Evolutionary conservation across 2,113 vertebrate species (phyloP).

Genomic region (Oophaga pumilio): DNA sequence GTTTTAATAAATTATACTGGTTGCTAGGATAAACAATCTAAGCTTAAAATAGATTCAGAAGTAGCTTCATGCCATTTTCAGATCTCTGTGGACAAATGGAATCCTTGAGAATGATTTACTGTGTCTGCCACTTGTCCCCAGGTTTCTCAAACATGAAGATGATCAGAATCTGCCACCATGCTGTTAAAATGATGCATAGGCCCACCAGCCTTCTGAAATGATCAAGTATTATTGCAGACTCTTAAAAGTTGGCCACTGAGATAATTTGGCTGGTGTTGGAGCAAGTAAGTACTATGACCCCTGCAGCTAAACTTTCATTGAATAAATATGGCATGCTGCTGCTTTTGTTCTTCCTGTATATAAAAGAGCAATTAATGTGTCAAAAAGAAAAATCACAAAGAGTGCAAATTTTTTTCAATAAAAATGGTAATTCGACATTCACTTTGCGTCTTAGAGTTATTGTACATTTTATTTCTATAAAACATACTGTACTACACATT

Average conservation of each 20-base stretch:
- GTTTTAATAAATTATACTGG: background rate
- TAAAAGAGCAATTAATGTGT: constrained; percentile 78
- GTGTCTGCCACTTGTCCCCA: constrained; percentile 72
- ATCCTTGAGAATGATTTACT: constrained; percentile 71
- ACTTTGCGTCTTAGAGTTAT: constrained; percentile 68
- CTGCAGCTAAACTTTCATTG: constrained; percentile 75
- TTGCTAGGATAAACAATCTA: background rate
- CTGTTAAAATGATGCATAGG: constrained; percentile 82
- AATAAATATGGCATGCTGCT: constrained; percentile 76
- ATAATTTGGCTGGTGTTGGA: constrained; percentile 79
- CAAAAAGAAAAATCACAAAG: constrained; percentile 73
- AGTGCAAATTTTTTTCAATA: constrained; percentile 64
- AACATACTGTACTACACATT: constrained; percentile 41
- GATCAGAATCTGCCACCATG: constrained; percentile 78
- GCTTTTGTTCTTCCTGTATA: constrained; percentile 72
- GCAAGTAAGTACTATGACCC: constrained; percentile 73
- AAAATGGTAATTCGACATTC: constrained; percentile 68
- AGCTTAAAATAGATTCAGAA: constrained; percentile 29
- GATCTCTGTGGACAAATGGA: constrained; percentile 63
- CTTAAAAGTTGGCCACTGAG: constrained; percentile 79
- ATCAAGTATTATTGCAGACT: constrained; percentile 78
- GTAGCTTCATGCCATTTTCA: constrained; percentile 67
- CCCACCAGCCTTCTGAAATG: constrained; percentile 74
- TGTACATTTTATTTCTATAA: constrained; percentile 56
- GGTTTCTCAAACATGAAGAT: constrained; percentile 77